These are phyloP conservation scores for Penaeus monodon DNA, from an alignment of 2,888 invertebrate genomes.

Conservation along the genomic window DNA sequence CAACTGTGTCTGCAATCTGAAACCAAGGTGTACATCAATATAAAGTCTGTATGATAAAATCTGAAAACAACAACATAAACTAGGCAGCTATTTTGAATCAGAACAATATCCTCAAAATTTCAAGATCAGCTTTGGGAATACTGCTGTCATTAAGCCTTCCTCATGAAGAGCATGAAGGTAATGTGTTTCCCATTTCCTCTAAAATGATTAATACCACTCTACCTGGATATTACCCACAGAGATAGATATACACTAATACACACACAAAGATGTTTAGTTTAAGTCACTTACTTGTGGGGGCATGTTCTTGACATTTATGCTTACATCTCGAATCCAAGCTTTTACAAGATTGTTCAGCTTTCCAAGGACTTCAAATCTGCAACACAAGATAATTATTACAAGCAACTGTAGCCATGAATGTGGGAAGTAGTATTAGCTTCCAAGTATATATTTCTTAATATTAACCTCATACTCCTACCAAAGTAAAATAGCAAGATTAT, in stretches of 20 bases:
- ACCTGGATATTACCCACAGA: too few species aligned
- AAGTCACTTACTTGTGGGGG: conserved; percentile 80
- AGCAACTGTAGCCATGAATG: not conserved
- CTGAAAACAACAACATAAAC: not conserved
- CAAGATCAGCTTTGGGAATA: too few species aligned
- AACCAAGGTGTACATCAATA: not conserved
- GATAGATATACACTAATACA: not conserved
- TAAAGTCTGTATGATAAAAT: not conserved
- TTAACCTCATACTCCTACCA: not conserved
- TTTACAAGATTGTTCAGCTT: conserved; percentile 91
- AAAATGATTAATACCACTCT: too few species aligned
- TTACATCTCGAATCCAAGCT: conserved; percentile 93
- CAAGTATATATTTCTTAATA: conserved; percentile 1
- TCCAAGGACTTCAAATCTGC: conserved; percentile 75
- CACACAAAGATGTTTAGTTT: not conserved
- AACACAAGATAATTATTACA: conserved; percentile 46
- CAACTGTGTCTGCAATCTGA: conserved; percentile 76
- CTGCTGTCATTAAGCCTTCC: too few species aligned
- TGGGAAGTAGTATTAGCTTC: conserved; percentile 7
- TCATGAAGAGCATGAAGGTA: too few species aligned
- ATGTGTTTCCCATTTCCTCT: too few species aligned
- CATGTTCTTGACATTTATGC: conserved; percentile 86
- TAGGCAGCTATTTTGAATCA: not conserved
- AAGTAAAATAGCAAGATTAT: too few species aligned
- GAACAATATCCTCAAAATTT: too few species aligned